Conservation (phyloP, 2,888 invertebrate genomes). For the Lithophane leautieri region DNA sequence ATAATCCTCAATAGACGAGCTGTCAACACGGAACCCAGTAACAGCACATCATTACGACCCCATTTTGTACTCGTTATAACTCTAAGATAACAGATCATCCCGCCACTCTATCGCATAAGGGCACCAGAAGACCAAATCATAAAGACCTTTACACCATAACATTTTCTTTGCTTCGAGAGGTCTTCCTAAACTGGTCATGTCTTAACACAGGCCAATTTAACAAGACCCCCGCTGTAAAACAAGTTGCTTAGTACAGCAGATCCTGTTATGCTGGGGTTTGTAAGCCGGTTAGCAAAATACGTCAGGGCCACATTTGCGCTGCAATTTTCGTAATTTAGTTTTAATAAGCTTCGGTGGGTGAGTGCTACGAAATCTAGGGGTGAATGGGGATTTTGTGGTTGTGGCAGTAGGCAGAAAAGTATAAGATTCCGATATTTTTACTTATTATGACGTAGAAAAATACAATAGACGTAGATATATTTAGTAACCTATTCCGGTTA, state of each 20-base stretch:
- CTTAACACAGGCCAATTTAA: conserved; percentile 62
- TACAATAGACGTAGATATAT: too few relatives aligned
- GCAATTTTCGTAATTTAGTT: conserved; percentile 90
- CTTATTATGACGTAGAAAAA: too few relatives aligned
- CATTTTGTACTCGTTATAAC: conserved; percentile 79
- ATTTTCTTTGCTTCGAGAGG: conserved; percentile 62
- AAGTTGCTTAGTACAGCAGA: conserved; percentile 57
- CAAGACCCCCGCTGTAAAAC: conserved; percentile 63
- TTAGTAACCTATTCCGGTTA: too few relatives aligned
- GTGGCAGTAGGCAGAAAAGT: conserved; percentile 62
- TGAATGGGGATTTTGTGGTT: conserved; percentile 67
- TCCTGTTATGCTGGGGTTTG: conserved; percentile 68
- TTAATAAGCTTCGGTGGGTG: conserved; percentile 86
- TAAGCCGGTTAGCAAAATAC: conserved; percentile 85
- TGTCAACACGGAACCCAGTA: conserved; percentile 84
- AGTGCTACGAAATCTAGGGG: conserved; percentile 82
- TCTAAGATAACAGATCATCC: conserved; percentile 86
- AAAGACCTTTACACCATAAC: conserved; percentile 58
- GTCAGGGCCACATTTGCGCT: conserved; percentile 88
- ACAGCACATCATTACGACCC: conserved; percentile 86
- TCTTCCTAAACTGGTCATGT: conserved; percentile 68
- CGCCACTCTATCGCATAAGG: conserved; percentile 70
- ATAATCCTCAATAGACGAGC: conserved; percentile 79
- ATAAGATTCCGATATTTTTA: too few relatives aligned
- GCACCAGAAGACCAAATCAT: conserved; percentile 64